phyloP scores from a whole-genome alignment of 2,888 invertebrate genomes.

The Lutraria lutraria region DNA sequence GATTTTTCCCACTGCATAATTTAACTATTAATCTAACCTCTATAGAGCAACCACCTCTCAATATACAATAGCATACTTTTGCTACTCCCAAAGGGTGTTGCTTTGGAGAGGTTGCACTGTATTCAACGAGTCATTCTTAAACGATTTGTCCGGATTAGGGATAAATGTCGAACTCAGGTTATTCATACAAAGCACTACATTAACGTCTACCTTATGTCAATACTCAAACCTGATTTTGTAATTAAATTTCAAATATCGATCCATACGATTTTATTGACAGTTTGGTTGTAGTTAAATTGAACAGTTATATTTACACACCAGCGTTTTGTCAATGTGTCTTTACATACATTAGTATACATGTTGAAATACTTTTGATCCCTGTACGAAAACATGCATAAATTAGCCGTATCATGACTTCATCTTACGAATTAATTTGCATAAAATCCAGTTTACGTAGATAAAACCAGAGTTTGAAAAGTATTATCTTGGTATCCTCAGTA shows the following conservation, averaged over 20 bases:
- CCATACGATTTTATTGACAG: background rate
- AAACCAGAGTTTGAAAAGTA: slow-evolving; percentile 8
- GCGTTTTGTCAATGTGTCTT: background rate
- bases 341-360: slow-evolving; percentile 2
- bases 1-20: too few species aligned
- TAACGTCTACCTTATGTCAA: background rate
- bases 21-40: too few species aligned
- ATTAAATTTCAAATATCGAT: slow-evolving; percentile 4
- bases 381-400: slow-evolving; percentile 32
- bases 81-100: too few species aligned
- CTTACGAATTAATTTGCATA: slow-evolving; percentile 42
- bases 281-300: background rate
- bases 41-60: too few species aligned
- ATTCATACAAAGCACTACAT: background rate
- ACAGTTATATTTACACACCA: background rate
- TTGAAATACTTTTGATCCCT: slow-evolving; percentile 4
- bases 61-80: too few species aligned
- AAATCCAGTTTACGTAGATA: slow-evolving; percentile 15
- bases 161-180: background rate
- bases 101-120: too few species aligned
- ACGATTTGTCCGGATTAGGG: background rate
- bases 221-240: background rate
- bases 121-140: too few species aligned
- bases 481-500: background rate
- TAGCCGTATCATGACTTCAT: slow-evolving; percentile 22